Base-by-base conservation (phyloP, 64 coral and sea anemone species). In the Catalaphyllia jardinei region DNA sequence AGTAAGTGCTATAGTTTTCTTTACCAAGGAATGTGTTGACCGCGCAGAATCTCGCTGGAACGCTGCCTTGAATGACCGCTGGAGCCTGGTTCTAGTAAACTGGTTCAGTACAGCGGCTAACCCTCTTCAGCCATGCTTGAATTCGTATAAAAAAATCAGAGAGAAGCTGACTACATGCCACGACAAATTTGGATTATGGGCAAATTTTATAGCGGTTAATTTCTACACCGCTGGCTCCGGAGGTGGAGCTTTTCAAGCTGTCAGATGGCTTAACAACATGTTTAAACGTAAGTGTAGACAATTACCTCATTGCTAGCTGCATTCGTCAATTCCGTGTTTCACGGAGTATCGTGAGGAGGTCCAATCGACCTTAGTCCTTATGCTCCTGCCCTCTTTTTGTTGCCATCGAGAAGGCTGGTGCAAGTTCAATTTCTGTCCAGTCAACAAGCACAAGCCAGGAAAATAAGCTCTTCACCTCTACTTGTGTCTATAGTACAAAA, bases 181-280 rank as follows among this genome's bases (percentile, higher is more conserved):
- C 29, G 75, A 80, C 25, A 92, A 92, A 52, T 99, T 95, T 95
- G 88, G 88, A 28, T 86, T 71, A 8, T 94, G 90, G 90, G 90
- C 96, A 31, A 98, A 98, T 64, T 98, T 98, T 88, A 11, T 98
- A 72, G 96, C 96, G 30, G 96, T 98, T 9, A 89, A 98, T 60
- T 98, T 65, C 52, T 98, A 98, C 76, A 88, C 86, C 0, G 72
- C 75, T 29, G 78, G 83, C 10, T 83, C 71, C 73, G 87, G 86
- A 38, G 96, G 96, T 18, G 96, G 93, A 18, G 96, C 83, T 13
- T 98, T 95, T 76, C 89, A 93, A 88, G 90, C 90, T 46, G 87
- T 98, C 4, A 75, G 93, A 39, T 93, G 96, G 96, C 60, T 98
- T 0, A 98, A 98, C 46, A 20, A 95, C 12, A 92, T 84, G 14